These are phyloP conservation scores for Epizoanthus fatuus DNA, from an alignment of 92 coral and sea anemone species.

Conservation along the genomic window DNA sequence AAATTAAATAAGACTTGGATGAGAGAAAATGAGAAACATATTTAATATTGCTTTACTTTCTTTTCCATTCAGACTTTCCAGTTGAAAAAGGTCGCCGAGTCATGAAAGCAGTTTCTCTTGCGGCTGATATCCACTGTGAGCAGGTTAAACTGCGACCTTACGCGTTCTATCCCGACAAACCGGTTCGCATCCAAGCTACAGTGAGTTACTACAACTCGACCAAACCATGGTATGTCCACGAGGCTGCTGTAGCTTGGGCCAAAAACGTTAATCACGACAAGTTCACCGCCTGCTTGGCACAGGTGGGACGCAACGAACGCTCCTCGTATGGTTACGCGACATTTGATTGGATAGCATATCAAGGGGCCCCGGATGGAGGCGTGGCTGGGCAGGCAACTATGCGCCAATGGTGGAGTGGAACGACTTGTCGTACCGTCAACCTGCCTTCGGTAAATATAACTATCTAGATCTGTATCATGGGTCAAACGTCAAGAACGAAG, in stretches of 20 bases:
- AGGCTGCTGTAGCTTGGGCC: constrained; percentile 67
- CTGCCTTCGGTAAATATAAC: constrained; percentile 41
- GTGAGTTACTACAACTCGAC: constrained; percentile 59
- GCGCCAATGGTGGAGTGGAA: constrained; percentile 70
- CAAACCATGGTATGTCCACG: constrained; percentile 49
- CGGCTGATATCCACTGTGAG: constrained; percentile 50
- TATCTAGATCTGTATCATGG: too few relatives aligned
- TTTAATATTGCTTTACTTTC: neutral
- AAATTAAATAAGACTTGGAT: neutral
- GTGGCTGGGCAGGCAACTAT: constrained; percentile 65
- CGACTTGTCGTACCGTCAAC: constrained; percentile 37
- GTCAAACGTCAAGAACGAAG: too few relatives aligned
- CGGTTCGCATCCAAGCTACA: constrained; percentile 71
- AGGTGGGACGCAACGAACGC: constrained; percentile 54
- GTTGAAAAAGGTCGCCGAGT: constrained; percentile 49
- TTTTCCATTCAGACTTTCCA: constrained; percentile 48
- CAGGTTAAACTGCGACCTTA: constrained; percentile 47
- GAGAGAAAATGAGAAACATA: too few relatives aligned
- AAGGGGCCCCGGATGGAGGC: constrained; percentile 71
- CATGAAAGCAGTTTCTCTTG: constrained; percentile 12
- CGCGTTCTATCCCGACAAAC: constrained; percentile 76
- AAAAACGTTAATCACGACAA: constrained; percentile 28
- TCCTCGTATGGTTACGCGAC: constrained; percentile 21
- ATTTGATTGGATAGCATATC: constrained; percentile 68
- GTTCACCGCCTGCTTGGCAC: constrained; percentile 55